phyloP scores from a whole-genome alignment of 2,113 vertebrate species.

The Ictalurus furcatus region DNA sequence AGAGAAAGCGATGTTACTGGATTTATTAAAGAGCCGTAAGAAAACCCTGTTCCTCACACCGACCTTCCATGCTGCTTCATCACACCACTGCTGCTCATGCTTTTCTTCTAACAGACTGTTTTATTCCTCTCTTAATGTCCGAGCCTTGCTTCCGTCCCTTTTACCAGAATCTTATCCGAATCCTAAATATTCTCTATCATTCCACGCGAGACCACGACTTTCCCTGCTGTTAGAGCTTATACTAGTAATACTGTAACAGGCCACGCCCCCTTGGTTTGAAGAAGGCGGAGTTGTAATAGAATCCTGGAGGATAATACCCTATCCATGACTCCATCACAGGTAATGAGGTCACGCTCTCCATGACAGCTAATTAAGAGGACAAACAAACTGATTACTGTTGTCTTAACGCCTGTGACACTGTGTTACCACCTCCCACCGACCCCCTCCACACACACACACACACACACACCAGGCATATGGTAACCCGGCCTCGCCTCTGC shows the following conservation, averaged over 20 bases:
- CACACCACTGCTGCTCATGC: too few relatives aligned
- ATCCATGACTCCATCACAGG: not conserved
- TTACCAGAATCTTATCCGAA: not conserved
- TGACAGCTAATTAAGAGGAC: constrained; percentile 39
- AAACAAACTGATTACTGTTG: constrained; percentile 29
- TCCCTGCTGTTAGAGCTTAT: not conserved
- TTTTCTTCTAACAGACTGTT: too few relatives aligned
- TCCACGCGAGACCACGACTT: not conserved
- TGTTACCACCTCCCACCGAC: not conserved
- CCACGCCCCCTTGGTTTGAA: not conserved
- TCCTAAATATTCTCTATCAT: not conserved
- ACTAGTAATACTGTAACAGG: not conserved
- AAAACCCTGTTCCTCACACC: not conserved
- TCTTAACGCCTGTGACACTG: not conserved
- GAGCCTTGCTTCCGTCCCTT: not conserved
- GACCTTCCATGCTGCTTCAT: not conserved
- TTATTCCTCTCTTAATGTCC: not conserved
- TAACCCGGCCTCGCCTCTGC: not conserved
- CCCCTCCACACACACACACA: not conserved
- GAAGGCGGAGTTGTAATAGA: not conserved
- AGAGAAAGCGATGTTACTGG: not conserved
- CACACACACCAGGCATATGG: constrained; percentile 2
- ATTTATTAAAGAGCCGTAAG: not conserved
- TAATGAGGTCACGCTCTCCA: constrained; percentile 24
- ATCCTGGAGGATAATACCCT: not conserved